phyloP scores from a whole-genome alignment of 2,888 invertebrate species.

The Microchrysa polita region DNA sequence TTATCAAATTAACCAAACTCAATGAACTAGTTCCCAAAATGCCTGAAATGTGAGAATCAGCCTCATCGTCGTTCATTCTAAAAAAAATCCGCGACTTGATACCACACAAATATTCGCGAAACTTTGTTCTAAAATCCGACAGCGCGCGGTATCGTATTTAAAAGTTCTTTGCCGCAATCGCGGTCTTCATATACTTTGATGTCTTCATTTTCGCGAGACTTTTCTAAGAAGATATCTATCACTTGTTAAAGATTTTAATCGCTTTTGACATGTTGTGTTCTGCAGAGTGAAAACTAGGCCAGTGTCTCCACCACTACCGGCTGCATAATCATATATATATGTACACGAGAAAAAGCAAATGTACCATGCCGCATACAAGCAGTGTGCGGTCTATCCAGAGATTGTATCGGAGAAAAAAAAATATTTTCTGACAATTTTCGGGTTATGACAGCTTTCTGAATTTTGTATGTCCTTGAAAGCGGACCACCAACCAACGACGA shows the following conservation, averaged over 20 bases:
- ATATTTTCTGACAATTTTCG: not conserved
- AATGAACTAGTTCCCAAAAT: not conserved
- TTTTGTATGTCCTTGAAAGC: constrained; percentile 33
- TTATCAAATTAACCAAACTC: constrained; percentile 19
- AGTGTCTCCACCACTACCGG: not conserved
- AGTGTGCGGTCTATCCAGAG: constrained; percentile 17
- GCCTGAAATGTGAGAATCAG: not conserved
- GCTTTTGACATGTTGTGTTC: constrained; percentile 28
- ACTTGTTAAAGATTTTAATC: constrained; percentile 13
- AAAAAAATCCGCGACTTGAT: not conserved
- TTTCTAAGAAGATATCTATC: constrained; percentile 20
- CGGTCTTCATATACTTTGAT: not conserved
- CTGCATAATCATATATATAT: too few species aligned
- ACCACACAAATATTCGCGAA: not conserved
- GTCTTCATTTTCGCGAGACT: not conserved
- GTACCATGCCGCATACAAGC: not conserved
- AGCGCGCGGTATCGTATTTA: constrained; percentile 20
- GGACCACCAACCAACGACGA: constrained; percentile 29
- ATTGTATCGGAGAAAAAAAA: not conserved
- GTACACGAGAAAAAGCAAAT: too few species aligned
- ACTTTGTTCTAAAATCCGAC: not conserved
- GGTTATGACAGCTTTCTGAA: constrained; percentile 23
- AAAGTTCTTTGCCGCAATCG: constrained; percentile 10
- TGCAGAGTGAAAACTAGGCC: too few species aligned
- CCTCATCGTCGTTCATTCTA: not conserved